Base-by-base conservation (phyloP, 2,113 vertebrate genomes). In the Syngnathus floridae region DNA sequence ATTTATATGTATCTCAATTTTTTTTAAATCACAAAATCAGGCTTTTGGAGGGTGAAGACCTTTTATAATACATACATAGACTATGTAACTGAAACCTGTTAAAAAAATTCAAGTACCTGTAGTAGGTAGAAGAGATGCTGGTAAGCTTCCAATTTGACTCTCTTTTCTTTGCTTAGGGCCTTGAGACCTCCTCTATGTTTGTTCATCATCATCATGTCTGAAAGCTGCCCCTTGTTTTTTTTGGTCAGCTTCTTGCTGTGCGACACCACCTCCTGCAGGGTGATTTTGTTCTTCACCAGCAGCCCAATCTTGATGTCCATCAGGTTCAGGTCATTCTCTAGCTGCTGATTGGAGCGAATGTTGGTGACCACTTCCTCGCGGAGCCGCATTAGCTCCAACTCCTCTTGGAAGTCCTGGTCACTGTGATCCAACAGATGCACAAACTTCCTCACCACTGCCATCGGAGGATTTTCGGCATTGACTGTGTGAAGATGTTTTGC, bases 291-390 rank as follows among this genome's bases (percentile, higher is more conserved):
- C 85, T 98, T 98, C 63, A 99, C 97, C 66, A 99, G 91, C 64
- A 99, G 91, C 13, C 97, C 97, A 2, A 99, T 99, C 86, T 99
- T 99, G 82, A 99, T 98, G 75, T 99, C 97, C 97, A 99, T 99
- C 81, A 97, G 92, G 81, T 98, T 99, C 69, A 99, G 93, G 82
- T 99, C 97, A 51, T 99, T 98, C 88, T 98, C 96, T 83, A 98
- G 89, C 75, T 96, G 95, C 81, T 97, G 95, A 84, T 98, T 98
- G 69, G 95, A 96, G 73, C 97, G 95, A 76, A 99, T 95, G 77
- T 97, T 93, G 65, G 96, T 99, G 71, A 98, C 91, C 70, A 99
- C 95, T 77, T 99, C 96, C 73, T 99, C 96, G 7, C 95, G 90
- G 64, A 97, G 90, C 35, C 92, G 92, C 97, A 99, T 98, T 38